Base-by-base conservation (phyloP, 2,113 vertebrate genomes). In the Upupa epops region DNA sequence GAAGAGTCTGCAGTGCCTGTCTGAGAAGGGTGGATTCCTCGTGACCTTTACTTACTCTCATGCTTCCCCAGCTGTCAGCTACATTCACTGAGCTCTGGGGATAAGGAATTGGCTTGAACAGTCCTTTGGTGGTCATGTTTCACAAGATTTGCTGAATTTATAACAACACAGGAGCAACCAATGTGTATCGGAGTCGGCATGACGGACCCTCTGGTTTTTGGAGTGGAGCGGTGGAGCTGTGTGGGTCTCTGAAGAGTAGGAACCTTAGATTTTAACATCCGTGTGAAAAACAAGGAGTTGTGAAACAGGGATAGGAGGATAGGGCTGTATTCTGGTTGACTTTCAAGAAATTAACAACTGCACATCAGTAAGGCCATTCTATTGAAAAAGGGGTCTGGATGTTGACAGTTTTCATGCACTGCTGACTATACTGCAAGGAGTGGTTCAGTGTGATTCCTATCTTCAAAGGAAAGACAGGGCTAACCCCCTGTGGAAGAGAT, bases 21-120 rank as follows among this genome's bases (percentile, higher is more conserved):
- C 90, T 42, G 36, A 58, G 13, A 73, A 70, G 25, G 20, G 8
- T 63, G 75, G 92, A 91, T 94, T 86, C 91, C 83, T 92, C 48
- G 66, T 76, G 89, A 95, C 84, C 89, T 91, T 91, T 85, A 84
- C 68, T 59, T 45, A 45, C 64, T 73, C 91, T 80, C 60, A 74
- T 8, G 18, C 68, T 48, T 56, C 74, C 28, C 61, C 79, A 42
- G 61, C 82, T 56, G 75, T n/a, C 71, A 72, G 24, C 79, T 46
- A 42, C 15, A n/a, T 36, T 9, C 20, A 63, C 32, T 55, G 86
- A 86, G 29, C n/a, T 65, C 13, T 45, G 45, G 24, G 14, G 28
- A 26, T 8, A 42, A 75, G 69, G 64, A 88, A 86, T 22, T 69
- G 60, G 60, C 68, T 54, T 66, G 34, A 86, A n/a, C 16, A 8